Evolutionary conservation across 1,140 invertebrate species (phyloP), one percentile per base, ranked within the genome.

Genomic region (Drosophila gunungcola): DNA sequence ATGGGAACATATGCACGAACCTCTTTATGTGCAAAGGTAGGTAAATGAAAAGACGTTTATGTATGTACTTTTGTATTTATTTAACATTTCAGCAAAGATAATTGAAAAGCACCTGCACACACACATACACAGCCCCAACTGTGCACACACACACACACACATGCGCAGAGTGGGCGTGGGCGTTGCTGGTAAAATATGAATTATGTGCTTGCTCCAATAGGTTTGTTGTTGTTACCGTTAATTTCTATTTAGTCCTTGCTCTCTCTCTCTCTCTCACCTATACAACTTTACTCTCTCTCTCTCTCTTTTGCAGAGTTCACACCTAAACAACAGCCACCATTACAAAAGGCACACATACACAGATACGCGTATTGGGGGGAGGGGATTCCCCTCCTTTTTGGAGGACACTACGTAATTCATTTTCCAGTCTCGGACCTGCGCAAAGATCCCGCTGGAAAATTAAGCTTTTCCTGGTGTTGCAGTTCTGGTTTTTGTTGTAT

Each of bases 391-490:
- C 83, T 62, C 45, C 52, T 42, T 38, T 45, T 16, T 25, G n/a
- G 27, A 58, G 57, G 45, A 55, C 52, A 61, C 62, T 67, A 74
- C 65, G 83, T 82, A 82, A 83, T 79, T 83, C 79, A 82, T 80
- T 79, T 86, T 88, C 83, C 83, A 88, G 83, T 80, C 45, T 63
- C 52, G 79, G 76, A 77, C 84, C 75, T 88, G 83, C 83, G 83
- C 83, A 88, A 64, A 89, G 65, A 75, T 54, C 21, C 51, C 38
- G 56, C 70, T 83, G 76, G 83, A 61, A 83, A 70, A 48, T 38
- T 39, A 41, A 68, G 46, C 60, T 49, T 57, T 81, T 57, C 52
- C 38, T 54, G 42, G 32, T 42, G 38, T 29, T 74, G 54, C 41
- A 45, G 32, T 27, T 57, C 13, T 57, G 54, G 34, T 52, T 65